Conservation (phyloP, 2,888 invertebrate species). For the Drosophila ochracea region DNA sequence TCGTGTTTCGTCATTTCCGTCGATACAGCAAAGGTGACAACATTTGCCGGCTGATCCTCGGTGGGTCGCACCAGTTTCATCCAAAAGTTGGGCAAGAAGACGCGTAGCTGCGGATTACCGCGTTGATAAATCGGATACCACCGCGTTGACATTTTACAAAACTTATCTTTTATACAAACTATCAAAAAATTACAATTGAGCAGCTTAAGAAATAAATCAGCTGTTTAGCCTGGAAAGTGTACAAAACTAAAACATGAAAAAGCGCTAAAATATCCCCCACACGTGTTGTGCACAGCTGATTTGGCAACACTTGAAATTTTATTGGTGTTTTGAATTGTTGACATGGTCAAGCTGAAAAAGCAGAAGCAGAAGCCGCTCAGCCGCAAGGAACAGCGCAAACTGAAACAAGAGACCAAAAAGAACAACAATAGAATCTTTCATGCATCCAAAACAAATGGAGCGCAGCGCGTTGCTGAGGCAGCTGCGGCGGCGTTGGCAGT, state of each 20-base stretch:
- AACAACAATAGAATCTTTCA: constrained; percentile 84
- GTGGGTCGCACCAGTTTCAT: constrained; percentile 93
- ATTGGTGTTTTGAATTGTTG: constrained; percentile 22
- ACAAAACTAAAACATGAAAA: constrained; percentile 6
- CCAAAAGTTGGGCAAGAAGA: constrained; percentile 98
- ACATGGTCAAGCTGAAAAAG: constrained; percentile 69
- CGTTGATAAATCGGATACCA: constrained; percentile 95
- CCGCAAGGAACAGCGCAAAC: constrained; percentile 91
- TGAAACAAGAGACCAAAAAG: constrained; percentile 90
- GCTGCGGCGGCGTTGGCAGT: constrained; percentile 44
- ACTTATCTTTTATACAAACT: constrained; percentile 23
- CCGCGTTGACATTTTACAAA: constrained; percentile 82
- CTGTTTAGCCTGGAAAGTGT: constrained; percentile 34
- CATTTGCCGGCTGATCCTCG: constrained; percentile 90
- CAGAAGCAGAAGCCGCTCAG: constrained; percentile 81
- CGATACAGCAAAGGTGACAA: constrained; percentile 95
- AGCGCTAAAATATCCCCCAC: constrained; percentile 52
- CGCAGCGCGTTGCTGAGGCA: constrained; percentile 69
- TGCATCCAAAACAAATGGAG: constrained; percentile 77
- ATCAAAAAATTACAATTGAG: constrained; percentile 13
- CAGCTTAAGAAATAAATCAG: constrained; percentile 17
- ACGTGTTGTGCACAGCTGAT: constrained; percentile 56
- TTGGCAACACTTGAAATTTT: constrained; percentile 43
- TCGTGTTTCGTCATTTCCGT: constrained; percentile 97
- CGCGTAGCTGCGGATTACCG: constrained; percentile 96